Evolutionary conservation across 1,140 invertebrate species (phyloP), one percentile per base, ranked within the genome.

Genomic region (Drosophila saltans): DNA sequence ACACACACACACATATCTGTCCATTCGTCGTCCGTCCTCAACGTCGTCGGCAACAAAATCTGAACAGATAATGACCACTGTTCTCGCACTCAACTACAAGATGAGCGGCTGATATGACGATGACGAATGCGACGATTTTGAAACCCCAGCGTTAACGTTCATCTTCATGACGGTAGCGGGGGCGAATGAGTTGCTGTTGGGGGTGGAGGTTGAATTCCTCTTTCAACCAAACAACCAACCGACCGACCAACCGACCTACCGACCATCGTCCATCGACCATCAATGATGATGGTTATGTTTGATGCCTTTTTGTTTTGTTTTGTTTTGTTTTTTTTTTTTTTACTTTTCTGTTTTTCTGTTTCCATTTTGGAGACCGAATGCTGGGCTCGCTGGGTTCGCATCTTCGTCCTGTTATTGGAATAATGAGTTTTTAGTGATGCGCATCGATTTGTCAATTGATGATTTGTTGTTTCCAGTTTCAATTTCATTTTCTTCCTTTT

Each of bases 351-450:
- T 36, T 10, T 40, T 11, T 40, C 39, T 40, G 39, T 40, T 40
- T 40, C 39, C 39, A 40, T 40, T 33, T 62, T 16, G 72, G 26
- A 55, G 21, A 30, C 41, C 39, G 68, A 30, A 30, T 30, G 28
- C 28, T 30, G 28, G 39, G 39, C 52, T 57, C 52, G 58, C 41
- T 48, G 72, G 72, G 60, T 36, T 36, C 45, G 8, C 45, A 52
- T 52, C 45, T 52, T 52, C 70, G 75, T 83, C 79, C 75, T 83
- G 75, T 82, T 83, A 82, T 83, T 83, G 80, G 66, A 75, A 83
- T 83, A 83, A 83, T 83, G 80, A 82, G 80, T 82, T 83, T 82
- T 83, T 82, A 83, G 80, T 82, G 80, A 82, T 82, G 80, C 80
- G 69, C 80, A 82, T 82, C 79, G 80, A 82, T 83, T 83, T 83